A percentile compares a stretch with the other conserved stretches of the same genome.
Conservation (phyloP, 2,113 vertebrate species). For the Ondatra zibethicus region DNA sequence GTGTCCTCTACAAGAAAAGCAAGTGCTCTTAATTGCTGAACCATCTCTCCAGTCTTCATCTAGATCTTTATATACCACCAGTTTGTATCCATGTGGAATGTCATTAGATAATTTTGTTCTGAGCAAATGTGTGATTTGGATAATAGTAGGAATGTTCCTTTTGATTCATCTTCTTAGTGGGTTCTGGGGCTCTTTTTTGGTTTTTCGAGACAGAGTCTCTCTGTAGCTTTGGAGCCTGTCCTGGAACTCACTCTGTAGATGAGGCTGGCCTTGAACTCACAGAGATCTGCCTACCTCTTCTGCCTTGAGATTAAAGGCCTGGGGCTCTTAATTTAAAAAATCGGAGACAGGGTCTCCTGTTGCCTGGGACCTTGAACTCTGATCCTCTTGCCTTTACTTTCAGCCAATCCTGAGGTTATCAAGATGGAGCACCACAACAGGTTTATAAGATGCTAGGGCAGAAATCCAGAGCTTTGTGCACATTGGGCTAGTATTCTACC, state of each 20-base stretch:
- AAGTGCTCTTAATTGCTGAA: background rate
- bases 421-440: background rate
- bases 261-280: too few relatives aligned
- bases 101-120: constrained; percentile 1
- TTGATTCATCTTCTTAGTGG: background rate
- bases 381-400: background rate
- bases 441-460: background rate
- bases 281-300: too few relatives aligned
- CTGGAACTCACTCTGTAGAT: too few relatives aligned
- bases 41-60: background rate
- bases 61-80: background rate
- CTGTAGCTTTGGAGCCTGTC: too few relatives aligned
- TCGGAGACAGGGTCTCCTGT: background rate
- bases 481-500: background rate
- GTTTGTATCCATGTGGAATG: background rate
- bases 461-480: background rate
- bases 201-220: too few relatives aligned
- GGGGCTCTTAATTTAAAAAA: background rate
- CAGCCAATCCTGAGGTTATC: background rate
- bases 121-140: background rate
- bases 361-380: background rate
- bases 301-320: too few relatives aligned
- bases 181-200: background rate
- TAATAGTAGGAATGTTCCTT: background rate
- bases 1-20: background rate